phyloP scores from a whole-genome alignment of 2,113 vertebrate species.

The Spea bombifrons region DNA sequence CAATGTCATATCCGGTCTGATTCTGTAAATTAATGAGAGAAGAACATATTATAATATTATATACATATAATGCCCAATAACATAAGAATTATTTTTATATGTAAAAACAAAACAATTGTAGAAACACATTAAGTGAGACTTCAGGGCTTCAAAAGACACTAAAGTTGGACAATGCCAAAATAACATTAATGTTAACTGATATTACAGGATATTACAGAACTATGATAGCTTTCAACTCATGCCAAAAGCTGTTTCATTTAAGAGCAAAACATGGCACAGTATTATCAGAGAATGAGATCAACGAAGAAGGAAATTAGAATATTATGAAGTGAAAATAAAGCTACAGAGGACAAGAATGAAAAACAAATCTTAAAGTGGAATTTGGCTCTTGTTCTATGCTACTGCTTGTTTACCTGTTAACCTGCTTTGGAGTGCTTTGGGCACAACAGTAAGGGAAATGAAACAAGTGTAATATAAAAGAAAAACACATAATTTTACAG shows the following conservation, averaged over 20 bases:
- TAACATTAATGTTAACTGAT: constrained; percentile 16
- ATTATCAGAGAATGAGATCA: constrained; percentile 26
- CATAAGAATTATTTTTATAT: neutral
- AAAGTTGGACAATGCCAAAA: neutral
- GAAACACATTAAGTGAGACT: no score
- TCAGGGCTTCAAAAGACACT: no score
- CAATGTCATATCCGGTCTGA: constrained; percentile 61
- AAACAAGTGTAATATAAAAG: constrained; percentile 1
- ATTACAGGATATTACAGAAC: constrained; percentile 31
- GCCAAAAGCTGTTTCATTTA: constrained; percentile 3
- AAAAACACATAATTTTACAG: neutral
- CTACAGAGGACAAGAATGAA: neutral
- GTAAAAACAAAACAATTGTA: neutral
- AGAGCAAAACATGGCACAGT: constrained; percentile 24
- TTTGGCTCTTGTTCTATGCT: neutral
- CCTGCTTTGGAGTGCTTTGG: neutral
- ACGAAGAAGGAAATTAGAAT: constrained; percentile 31
- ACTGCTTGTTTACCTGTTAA: neutral
- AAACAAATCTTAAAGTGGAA: constrained; percentile 11
- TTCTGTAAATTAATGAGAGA: constrained; percentile 58
- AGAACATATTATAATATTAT: neutral
- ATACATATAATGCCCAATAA: neutral
- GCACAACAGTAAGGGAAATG: neutral
- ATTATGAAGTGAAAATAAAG: constrained; percentile 28
- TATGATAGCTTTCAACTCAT: constrained; percentile 18